Conservation (phyloP, 30 jellyfish, hydroid and myxozoan genomes). For the Chrysaora quinquecirrha region DNA sequence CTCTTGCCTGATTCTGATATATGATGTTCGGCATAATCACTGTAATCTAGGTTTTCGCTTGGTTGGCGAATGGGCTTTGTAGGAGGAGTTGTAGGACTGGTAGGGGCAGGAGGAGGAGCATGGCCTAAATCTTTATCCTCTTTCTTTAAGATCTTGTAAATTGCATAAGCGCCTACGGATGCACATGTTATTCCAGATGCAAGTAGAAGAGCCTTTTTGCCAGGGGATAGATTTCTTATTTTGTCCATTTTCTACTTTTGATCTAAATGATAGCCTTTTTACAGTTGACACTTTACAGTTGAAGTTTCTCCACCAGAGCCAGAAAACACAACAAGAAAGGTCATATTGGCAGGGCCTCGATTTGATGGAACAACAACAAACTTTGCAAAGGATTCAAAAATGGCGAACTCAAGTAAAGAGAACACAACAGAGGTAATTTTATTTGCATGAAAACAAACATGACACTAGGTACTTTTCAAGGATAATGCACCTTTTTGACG, state of each 20-base stretch:
- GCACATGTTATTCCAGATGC: conserved; percentile 40
- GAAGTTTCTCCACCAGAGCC: too few species aligned
- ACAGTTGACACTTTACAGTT: background rate
- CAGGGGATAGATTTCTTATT: background rate
- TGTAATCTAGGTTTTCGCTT: conserved; percentile 42
- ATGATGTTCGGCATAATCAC: background rate
- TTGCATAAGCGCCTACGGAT: conserved; percentile 34
- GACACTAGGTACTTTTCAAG: too few species aligned
- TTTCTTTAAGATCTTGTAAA: conserved; percentile 5
- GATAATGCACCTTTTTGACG: too few species aligned
- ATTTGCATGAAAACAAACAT: too few species aligned
- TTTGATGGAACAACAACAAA: background rate
- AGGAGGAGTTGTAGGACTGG: background rate
- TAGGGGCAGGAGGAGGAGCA: background rate
- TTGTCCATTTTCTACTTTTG: conserved; percentile 10
- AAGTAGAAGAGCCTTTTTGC: conserved; percentile 20
- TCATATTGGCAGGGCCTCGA: background rate
- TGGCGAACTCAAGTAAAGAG: too few species aligned
- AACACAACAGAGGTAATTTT: too few species aligned
- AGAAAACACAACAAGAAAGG: background rate
- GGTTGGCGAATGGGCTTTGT: background rate
- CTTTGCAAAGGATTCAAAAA: background rate
- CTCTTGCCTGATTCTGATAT: conserved; percentile 20
- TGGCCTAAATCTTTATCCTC: background rate
- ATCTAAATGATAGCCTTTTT: too few species aligned